Base-by-base conservation (phyloP, 2,113 vertebrate genomes). In the Hymenochirus boettgeri region DNA sequence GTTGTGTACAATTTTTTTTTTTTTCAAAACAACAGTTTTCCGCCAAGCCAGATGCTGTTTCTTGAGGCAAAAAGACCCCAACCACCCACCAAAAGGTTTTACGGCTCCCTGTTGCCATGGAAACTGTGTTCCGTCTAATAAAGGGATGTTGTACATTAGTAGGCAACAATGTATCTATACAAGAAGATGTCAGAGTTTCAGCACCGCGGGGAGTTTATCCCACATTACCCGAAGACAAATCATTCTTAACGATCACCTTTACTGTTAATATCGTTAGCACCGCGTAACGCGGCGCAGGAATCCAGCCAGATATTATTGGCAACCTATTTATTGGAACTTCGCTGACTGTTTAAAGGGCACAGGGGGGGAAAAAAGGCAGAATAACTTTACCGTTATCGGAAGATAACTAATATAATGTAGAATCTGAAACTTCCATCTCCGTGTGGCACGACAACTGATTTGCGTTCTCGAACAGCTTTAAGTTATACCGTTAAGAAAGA, bases 1-100 rank as follows among this genome's bases (percentile, higher is more conserved):
- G n/a, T n/a, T n/a, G n/a, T n/a, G n/a, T n/a, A n/a, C n/a, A n/a
- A n/a, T 27, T 35, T 57, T 23, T 21, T 21, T 48, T 31, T 31
- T 6, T n/a, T 23, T 51, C 23, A 58, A 66, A 66, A 66, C 63
- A 66, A 66, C 56, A 53, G 56, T 35, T 60, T 69, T 60, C 59
- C 25, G 47, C 65, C 56, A 60, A 69, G 35, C 65, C 65, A 69
- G 65, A 69, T 69, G 65, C 65, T 69, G 57, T 69, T 69, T 69
- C 65, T 69, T 53, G 65, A 60, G 65, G 65, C 65, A 69, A 69
- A 69, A 60, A 69, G 57, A 60, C 65, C 65, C 65, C 42, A 69
- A 60, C 65, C 59, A 56, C 65, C 65, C 59, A 56, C 45, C 5
- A 31, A 10, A 35, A 59, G 53, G 65, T 56, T 69, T 69, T 69